Conservation (phyloP, 2,113 vertebrate species). For the Hiodon tergisus region DNA sequence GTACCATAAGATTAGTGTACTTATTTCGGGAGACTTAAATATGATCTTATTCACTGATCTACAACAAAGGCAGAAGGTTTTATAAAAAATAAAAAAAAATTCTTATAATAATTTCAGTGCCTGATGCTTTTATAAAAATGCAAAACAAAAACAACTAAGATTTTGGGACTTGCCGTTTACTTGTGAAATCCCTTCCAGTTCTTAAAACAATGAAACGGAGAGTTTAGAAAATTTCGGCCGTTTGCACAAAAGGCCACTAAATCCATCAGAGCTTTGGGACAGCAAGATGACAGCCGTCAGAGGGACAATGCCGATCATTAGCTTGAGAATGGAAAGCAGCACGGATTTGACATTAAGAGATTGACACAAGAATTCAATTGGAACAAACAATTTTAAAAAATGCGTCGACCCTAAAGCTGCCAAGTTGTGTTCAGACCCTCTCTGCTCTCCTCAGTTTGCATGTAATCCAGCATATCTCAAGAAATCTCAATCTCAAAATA, state of each 20-base stretch:
- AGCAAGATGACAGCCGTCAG: constrained; percentile 47
- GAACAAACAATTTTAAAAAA: constrained; percentile 57
- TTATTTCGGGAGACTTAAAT: constrained; percentile 3
- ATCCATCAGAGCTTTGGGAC: background rate
- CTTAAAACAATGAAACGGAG: background rate
- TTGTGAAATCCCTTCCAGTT: background rate
- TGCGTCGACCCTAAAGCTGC: constrained; percentile 55
- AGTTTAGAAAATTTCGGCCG: too few relatives aligned
- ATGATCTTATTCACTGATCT: background rate
- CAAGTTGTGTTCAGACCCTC: constrained; percentile 63
- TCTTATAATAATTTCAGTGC: background rate
- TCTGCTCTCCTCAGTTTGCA: constrained; percentile 6
- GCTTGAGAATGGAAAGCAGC: constrained; percentile 40
- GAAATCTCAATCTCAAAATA: too few relatives aligned
- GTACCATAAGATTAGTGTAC: background rate
- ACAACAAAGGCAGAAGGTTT: background rate
- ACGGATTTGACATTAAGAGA: background rate
- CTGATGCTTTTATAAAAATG: background rate
- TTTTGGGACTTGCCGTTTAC: background rate
- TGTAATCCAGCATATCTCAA: background rate
- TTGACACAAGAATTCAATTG: constrained; percentile 45
- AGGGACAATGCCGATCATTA: constrained; percentile 55
- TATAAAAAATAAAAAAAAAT: too few relatives aligned
- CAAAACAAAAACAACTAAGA: background rate
- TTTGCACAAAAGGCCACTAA: background rate